phyloP scores from a whole-genome alignment of 2,888 invertebrate genomes.

The Hermodice carunculata region DNA sequence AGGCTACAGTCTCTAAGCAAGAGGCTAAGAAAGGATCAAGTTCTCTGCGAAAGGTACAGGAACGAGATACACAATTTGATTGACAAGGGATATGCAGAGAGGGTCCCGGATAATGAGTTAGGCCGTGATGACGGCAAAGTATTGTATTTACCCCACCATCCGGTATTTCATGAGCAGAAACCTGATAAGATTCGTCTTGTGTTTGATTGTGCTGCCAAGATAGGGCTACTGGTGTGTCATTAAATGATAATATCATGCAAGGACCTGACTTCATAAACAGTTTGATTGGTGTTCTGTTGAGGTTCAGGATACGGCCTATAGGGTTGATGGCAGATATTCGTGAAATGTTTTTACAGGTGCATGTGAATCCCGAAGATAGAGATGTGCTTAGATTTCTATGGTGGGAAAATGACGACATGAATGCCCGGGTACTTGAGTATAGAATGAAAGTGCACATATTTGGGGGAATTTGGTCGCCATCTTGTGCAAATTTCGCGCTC shows the following conservation, averaged over 20 bases:
- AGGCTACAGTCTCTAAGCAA: background rate
- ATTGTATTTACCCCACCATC: slow-evolving; percentile 32
- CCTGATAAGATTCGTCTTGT: no score
- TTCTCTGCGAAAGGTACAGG: slow-evolving; percentile 4
- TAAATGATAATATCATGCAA: slow-evolving; percentile 23
- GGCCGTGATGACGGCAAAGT: background rate
- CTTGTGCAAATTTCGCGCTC: slow-evolving; percentile 17
- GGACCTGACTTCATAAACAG: no score
- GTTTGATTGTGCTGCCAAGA: slow-evolving; percentile 24
- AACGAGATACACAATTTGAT: no score
- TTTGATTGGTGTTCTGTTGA: no score
- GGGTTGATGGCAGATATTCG: slow-evolving; percentile 33
- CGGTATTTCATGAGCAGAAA: slow-evolving; percentile 14
- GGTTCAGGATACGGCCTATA: no score
- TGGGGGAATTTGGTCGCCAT: no score
- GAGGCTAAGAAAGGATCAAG: no score
- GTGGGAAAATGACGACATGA: background rate
- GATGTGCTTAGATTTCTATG: slow-evolving; percentile 33
- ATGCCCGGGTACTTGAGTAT: no score
- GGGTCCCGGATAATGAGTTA: no score
- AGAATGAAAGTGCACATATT: no score
- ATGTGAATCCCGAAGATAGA: slow-evolving; percentile 19
- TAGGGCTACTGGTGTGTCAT: slow-evolving; percentile 34
- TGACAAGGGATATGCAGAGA: no score
- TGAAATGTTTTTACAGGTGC: slow-evolving; percentile 33